Conservation (phyloP, 2,797 vertebrate species). For the Neosalanx taihuensis region DNA sequence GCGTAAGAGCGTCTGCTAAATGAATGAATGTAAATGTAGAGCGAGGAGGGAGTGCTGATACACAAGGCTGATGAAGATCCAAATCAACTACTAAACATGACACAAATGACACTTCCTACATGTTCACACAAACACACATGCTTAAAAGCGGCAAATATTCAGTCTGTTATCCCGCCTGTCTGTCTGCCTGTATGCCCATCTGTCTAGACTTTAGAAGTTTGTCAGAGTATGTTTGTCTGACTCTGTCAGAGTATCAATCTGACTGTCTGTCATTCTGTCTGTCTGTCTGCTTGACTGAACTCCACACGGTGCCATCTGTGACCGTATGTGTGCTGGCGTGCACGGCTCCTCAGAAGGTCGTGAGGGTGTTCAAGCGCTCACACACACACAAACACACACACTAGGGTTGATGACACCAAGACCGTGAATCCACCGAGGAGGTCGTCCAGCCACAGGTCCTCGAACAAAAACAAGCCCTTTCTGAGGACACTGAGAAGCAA, state of each 20-base stretch:
- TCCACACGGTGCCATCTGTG: background rate
- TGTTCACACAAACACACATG: background rate
- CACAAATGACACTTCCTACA: background rate
- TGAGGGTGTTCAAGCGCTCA: background rate
- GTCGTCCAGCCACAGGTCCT: background rate
- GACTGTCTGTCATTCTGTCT: too few species aligned
- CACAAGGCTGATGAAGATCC: background rate
- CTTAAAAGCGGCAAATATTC: background rate
- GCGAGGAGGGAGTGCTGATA: background rate
- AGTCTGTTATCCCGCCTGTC: background rate
- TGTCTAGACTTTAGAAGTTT: too few species aligned
- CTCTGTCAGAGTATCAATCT: too few species aligned
- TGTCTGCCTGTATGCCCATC: too few species aligned
- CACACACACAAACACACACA: slow-evolving; percentile 19
- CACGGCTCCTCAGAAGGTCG: background rate
- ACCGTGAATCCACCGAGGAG: slow-evolving; percentile 14
- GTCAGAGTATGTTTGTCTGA: too few species aligned
- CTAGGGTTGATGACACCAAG: background rate
- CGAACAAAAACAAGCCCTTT: slow-evolving; percentile 15
- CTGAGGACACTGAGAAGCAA: slow-evolving; percentile 16
- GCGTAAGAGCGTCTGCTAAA: too few species aligned
- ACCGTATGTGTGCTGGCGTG: background rate
- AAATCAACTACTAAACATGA: background rate
- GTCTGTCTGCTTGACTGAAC: too few species aligned
- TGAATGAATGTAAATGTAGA: too few species aligned